Percentiles rank a stretch among this genome's conserved stretches.
Conservation (phyloP, 2,888 invertebrate species). For the Acanthosoma haemorrhoidale region DNA sequence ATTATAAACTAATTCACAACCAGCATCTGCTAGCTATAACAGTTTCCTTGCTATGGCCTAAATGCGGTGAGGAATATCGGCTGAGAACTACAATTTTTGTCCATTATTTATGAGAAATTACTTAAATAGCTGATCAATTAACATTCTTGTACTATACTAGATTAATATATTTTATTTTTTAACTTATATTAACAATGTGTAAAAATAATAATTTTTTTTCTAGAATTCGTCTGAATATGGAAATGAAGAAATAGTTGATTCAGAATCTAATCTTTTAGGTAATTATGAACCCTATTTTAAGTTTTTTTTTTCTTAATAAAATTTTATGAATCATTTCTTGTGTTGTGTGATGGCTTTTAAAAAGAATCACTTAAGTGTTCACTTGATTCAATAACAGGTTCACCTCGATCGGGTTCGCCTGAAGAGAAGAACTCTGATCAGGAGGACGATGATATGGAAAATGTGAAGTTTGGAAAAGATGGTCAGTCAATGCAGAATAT, state of each 20-base stretch:
- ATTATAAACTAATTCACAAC: too few relatives aligned
- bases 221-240: slow-evolving; percentile 26
- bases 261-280: slow-evolving; percentile 29
- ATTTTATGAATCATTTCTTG: background rate
- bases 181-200: background rate
- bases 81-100: too few relatives aligned
- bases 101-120: too few relatives aligned
- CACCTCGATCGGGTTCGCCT: slow-evolving; percentile 39
- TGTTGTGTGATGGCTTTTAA: background rate
- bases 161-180: too few relatives aligned
- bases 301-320: background rate
- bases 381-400: slow-evolving; percentile 17
- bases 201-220: background rate
- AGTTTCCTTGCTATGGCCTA: too few relatives aligned
- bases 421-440: slow-evolving; percentile 44
- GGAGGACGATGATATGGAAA: slow-evolving; percentile 43
- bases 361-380: background rate
- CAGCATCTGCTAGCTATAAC: too few relatives aligned
- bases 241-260: slow-evolving; percentile 35
- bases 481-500: slow-evolving; percentile 44
- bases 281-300: background rate
- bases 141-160: too few relatives aligned
- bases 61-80: too few relatives aligned
- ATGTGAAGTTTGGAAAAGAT: slow-evolving; percentile 46
- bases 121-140: too few relatives aligned